Evolutionary conservation across 2,888 invertebrate genomes (phyloP), one percentile per base, ranked within the genome.

Genomic region (Amphipyra berbera): DNA sequence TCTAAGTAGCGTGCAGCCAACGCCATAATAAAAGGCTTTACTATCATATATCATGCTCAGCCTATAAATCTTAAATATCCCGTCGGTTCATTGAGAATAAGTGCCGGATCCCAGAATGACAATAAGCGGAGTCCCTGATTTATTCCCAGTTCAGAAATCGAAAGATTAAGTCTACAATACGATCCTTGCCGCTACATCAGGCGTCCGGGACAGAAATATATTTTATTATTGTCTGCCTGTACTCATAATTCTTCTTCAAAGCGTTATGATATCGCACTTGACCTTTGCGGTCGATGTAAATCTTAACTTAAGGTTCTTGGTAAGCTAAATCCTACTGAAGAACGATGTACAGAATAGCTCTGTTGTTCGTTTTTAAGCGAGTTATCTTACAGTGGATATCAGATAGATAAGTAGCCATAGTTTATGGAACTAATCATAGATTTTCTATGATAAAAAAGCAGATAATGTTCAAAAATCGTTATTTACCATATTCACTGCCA

Each of bases 171-270:
- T 73, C 72, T 61, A 73, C 71, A 71, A 61, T 73, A 52, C 50
- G 42, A 53, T 49, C 46, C 40, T 40, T n/a, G 61, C 65, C 69
- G 54, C 71, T 74, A 70, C 71, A 72, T 78, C 78, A 81, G 73
- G 61, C 68, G 53, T n/a, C 53, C 8, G 58, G 46, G 81, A 67
- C 78, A 68, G 75, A 72, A 71, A 73, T 75, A 64, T 70, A 73
- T 74, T 72, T 71, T 79, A 76, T 81, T 81, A 68, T 69, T 60
- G 72, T 68, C 64, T 54, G 57, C 53, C 64, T 70, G 78, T 75
- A 68, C 60, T 68, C 79, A 85, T 88, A 86, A 81, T 82, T 88
- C 82, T 82, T 79, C 61, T 61, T 64, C 68, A 65, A 72, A 68
- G 63, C 67, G 73, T 78, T 76, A 82, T 75, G 76, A 65, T 60